These are phyloP conservation scores for Orthosia incerta DNA, from an alignment of 2,888 invertebrate species.

Conservation along the genomic window DNA sequence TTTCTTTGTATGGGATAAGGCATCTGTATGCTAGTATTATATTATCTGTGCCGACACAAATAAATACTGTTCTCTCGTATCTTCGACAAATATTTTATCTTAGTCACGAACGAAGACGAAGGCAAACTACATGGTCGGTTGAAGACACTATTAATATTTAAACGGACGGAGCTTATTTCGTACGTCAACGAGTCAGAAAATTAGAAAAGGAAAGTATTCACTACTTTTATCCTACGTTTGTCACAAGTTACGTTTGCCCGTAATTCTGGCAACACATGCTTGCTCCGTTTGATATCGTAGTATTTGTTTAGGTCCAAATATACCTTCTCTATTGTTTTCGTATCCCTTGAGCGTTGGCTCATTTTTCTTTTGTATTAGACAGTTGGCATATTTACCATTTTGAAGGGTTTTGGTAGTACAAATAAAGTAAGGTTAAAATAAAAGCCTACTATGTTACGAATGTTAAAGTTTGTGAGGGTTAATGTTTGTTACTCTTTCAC, in stretches of 20 bases:
- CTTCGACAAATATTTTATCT: slow-evolving; percentile 27
- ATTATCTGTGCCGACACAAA: background rate
- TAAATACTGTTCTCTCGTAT: background rate
- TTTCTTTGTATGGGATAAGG: too few relatives aligned
- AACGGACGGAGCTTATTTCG: slow-evolving; percentile 73
- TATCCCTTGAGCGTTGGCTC: slow-evolving; percentile 11
- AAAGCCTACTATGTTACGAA: too few relatives aligned
- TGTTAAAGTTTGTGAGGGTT: too few relatives aligned
- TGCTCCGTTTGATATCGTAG: slow-evolving; percentile 10
- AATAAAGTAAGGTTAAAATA: background rate
- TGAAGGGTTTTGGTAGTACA: background rate
- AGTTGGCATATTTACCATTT: slow-evolving; percentile 4
- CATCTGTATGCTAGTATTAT: too few relatives aligned
- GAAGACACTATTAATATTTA: slow-evolving; percentile 68
- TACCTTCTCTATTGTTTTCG: slow-evolving; percentile 42
- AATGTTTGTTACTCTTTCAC: too few relatives aligned
- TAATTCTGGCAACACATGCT: slow-evolving; percentile 47
- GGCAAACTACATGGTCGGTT: slow-evolving; percentile 42
- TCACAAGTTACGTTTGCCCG: slow-evolving; percentile 24
- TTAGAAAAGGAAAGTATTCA: slow-evolving; percentile 65
- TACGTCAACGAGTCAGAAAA: slow-evolving; percentile 78
- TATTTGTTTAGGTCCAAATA: slow-evolving; percentile 57
- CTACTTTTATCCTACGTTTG: slow-evolving; percentile 46
- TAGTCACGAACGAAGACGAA: slow-evolving; percentile 24
- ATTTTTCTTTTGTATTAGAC: slow-evolving; percentile 21